Conservation (phyloP, 2,797 vertebrate species). For the Anabas testudineus region DNA sequence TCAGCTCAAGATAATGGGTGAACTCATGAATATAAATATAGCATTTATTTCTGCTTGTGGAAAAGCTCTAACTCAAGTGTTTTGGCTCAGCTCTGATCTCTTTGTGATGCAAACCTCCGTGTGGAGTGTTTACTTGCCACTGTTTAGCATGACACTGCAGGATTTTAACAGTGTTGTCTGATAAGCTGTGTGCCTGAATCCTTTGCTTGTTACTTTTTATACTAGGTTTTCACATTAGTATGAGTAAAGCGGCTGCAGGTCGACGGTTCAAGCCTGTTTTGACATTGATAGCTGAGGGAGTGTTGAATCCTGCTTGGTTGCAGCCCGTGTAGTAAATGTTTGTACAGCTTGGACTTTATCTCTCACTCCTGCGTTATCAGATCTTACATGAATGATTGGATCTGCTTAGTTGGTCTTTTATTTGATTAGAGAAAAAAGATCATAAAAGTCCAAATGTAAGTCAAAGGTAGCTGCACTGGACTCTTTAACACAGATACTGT, state of each 20-base stretch:
- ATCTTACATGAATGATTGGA: background rate
- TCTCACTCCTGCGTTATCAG: constrained; percentile 44
- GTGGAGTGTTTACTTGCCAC: constrained; percentile 17
- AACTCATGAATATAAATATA: constrained; percentile 40
- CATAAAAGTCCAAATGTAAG: background rate
- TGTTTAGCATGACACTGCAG: constrained; percentile 45
- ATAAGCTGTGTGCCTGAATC: background rate
- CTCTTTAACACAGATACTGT: background rate
- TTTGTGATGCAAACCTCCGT: constrained; percentile 43
- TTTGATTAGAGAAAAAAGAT: background rate
- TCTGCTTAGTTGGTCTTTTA: constrained; percentile 22
- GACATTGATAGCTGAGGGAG: background rate
- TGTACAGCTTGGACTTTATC: constrained; percentile 59
- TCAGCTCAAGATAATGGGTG: constrained; percentile 13
- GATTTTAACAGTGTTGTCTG: background rate
- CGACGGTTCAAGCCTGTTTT: background rate
- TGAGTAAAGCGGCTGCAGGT: background rate
- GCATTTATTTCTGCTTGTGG: constrained; percentile 13
- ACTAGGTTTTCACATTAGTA: background rate
- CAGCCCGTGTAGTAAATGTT: constrained; percentile 15
- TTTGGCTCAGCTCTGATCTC: constrained; percentile 20
- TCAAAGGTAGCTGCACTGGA: constrained; percentile 8
- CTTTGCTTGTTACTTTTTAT: background rate
- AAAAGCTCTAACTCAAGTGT: constrained; percentile 1
- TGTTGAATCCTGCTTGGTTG: background rate